Evolutionary conservation across 2,888 invertebrate species (phyloP).

Genomic region (Lepidocyrtinus sp.): DNA sequence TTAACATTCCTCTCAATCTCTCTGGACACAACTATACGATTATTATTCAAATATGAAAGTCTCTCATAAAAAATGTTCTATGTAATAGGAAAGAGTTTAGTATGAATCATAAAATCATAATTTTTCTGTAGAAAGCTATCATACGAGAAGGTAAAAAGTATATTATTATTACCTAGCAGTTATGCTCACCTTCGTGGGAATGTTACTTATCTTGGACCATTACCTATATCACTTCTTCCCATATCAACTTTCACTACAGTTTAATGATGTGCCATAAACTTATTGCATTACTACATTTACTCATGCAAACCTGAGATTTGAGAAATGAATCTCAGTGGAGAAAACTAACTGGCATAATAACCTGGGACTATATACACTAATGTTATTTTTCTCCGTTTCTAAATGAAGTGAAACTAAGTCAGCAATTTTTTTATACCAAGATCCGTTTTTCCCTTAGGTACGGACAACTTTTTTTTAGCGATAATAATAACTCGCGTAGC

Average conservation of each 20-base stretch:
- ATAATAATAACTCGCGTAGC: not conserved
- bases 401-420: conserved; percentile 10
- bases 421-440: not conserved
- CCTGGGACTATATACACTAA: conserved; percentile 1
- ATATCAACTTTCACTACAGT: conserved; percentile 28
- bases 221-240: not conserved
- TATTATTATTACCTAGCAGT: conserved; percentile 29
- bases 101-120: conserved; percentile 9
- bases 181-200: conserved; percentile 31
- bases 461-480: not conserved
- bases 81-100: not conserved
- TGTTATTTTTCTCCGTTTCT: conserved; percentile 8
- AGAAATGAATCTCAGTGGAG: not conserved
- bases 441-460: not conserved
- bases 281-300: conserved; percentile 50
- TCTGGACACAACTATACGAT: not conserved
- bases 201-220: not conserved
- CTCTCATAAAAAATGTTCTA: not conserved
- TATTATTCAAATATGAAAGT: not conserved
- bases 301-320: conserved; percentile 46
- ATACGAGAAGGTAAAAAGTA: conserved; percentile 15
- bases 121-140: not conserved
- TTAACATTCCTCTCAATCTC: not conserved
- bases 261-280: conserved; percentile 57
- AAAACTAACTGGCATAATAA: too few species aligned